Evolutionary conservation across 37 sponge, comb jelly and placozoan genomes (phyloP).

Genomic region (Crambe crambe): DNA sequence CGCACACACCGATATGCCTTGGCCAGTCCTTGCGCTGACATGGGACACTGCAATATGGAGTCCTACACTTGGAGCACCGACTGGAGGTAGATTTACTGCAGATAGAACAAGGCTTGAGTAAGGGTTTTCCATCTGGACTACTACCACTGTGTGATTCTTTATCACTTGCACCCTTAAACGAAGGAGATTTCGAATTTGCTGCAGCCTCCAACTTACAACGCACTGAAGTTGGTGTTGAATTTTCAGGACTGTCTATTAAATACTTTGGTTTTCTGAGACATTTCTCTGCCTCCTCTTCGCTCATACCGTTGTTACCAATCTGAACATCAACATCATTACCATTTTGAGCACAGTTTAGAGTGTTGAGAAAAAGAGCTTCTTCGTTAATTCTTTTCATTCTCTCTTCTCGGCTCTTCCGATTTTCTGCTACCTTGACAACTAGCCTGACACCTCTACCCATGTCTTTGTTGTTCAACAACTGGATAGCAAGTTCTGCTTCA

Average conservation of each 20-base stretch:
- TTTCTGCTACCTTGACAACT: slow-evolving; percentile 47
- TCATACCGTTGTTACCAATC: not conserved
- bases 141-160: not conserved
- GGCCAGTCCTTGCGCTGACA: slow-evolving; percentile 73
- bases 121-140: not conserved
- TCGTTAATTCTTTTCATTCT: slow-evolving; percentile 20
- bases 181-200: slow-evolving; percentile 3
- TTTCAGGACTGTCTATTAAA: no score
- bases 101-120: slow-evolving; percentile 3
- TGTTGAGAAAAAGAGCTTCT: slow-evolving; percentile 27
- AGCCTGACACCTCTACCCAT: slow-evolving; percentile 54
- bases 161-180: not conserved
- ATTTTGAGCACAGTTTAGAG: slow-evolving; percentile 35
- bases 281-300: slow-evolving; percentile 7
- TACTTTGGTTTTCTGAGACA: not conserved
- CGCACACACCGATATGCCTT: slow-evolving; percentile 43
- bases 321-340: not conserved
- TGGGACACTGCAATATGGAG: slow-evolving; percentile 52
- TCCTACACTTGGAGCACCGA: slow-evolving; percentile 56
- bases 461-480: slow-evolving; percentile 32
- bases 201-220: not conserved
- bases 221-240: not conserved
- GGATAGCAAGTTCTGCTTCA: slow-evolving; percentile 63
- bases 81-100: slow-evolving; percentile 38
- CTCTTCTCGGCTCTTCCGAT: slow-evolving; percentile 16